A percentile compares a stretch with the other conserved stretches of the same genome.
These are phyloP conservation scores for Nudaria mundana DNA, from an alignment of 2,888 invertebrate species.

Conservation along the genomic window DNA sequence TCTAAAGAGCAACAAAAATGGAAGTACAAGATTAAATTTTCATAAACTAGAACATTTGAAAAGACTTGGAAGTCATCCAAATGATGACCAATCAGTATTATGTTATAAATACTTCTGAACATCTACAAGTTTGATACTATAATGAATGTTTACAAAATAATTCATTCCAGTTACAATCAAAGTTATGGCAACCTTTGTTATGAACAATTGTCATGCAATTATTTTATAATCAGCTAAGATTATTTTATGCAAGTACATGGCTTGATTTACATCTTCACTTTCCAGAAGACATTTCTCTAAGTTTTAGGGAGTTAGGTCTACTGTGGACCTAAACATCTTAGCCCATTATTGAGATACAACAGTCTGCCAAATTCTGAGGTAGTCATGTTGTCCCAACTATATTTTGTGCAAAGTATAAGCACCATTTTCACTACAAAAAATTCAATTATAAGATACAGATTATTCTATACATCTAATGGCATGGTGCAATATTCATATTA, in stretches of 20 bases:
- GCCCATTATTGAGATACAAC: slow-evolving; percentile 33
- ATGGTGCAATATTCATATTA: neutral
- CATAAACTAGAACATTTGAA: no score
- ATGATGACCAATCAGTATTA: slow-evolving; percentile 4
- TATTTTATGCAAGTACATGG: slow-evolving; percentile 24
- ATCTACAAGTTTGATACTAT: neutral
- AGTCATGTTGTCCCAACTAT: slow-evolving; percentile 56
- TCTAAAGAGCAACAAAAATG: no score
- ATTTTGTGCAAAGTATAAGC: slow-evolving; percentile 53
- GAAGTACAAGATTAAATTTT: no score
- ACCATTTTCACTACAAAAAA: slow-evolving; percentile 40
- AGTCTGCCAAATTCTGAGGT: slow-evolving; percentile 75
- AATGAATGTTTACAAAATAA: slow-evolving; percentile 10
- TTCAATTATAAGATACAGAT: slow-evolving; percentile 7
- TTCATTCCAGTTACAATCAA: slow-evolving; percentile 26
- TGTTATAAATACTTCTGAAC: slow-evolving; percentile 7
- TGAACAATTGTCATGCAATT: slow-evolving; percentile 25
- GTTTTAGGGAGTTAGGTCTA: no score
- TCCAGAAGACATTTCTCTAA: slow-evolving; percentile 6
- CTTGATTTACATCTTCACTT: no score
- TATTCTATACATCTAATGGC: neutral
- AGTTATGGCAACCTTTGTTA: slow-evolving; percentile 26
- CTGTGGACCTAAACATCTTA: no score
- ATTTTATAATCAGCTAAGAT: slow-evolving; percentile 19
- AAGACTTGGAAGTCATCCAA: slow-evolving; percentile 8